These are phyloP conservation scores for Taxidea taxus DNA, from an alignment of 2,113 vertebrate genomes.

Conservation along the genomic window DNA sequence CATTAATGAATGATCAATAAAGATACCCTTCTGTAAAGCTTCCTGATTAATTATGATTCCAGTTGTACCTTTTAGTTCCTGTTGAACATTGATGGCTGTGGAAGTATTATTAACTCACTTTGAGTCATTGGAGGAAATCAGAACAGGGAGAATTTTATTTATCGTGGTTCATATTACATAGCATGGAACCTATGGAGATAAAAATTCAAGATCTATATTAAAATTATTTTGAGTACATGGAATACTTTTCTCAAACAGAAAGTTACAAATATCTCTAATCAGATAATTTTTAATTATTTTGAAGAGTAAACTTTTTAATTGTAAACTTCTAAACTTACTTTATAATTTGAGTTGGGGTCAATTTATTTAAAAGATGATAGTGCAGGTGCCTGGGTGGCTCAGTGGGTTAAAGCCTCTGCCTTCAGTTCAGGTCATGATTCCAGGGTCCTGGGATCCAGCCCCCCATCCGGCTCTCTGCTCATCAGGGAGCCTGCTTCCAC, in stretches of 20 bases:
- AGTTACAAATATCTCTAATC: not conserved
- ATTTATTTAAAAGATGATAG: not conserved
- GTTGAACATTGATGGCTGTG: conserved; percentile 24
- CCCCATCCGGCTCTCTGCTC: too few relatives aligned
- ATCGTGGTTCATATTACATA: not conserved
- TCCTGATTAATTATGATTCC: conserved; percentile 75
- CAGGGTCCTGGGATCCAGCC: too few relatives aligned
- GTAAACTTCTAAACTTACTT: not conserved
- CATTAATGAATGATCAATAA: conserved; percentile 77
- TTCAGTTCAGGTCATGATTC: too few relatives aligned
- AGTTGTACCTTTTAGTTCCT: conserved; percentile 31
- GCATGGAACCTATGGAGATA: not conserved
- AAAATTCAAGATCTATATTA: not conserved
- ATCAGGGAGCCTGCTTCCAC: too few relatives aligned
- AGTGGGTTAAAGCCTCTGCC: too few relatives aligned
- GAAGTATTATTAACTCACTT: conserved; percentile 29
- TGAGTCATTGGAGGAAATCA: conserved; percentile 41
- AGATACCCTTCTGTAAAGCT: conserved; percentile 54
- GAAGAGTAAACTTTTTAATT: not conserved
- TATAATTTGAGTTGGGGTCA: not conserved
- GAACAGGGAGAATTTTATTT: conserved; percentile 18
- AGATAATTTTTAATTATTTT: not conserved
- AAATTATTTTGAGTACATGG: not conserved
- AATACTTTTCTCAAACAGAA: not conserved
- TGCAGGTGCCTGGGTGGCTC: not conserved